Evolutionary conservation across 2,797 vertebrate genomes (phyloP).

Genomic region (Microtus californicus): DNA sequence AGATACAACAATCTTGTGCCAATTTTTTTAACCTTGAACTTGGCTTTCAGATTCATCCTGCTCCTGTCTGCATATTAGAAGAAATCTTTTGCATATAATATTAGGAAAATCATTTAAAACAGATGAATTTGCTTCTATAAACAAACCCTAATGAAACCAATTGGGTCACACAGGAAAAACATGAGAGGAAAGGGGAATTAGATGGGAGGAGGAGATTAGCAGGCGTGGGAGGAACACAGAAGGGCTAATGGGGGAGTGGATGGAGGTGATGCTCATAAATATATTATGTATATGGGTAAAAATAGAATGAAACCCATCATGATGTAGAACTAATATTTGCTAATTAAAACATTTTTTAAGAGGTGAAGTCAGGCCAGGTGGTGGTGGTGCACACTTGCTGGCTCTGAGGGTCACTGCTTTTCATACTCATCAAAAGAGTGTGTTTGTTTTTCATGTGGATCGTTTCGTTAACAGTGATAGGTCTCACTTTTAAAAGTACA

Average conservation of each 20-base stretch:
- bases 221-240: not conserved
- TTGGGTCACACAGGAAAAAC: not conserved
- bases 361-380: not conserved
- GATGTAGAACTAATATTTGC: not conserved
- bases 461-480: conserved; percentile 47
- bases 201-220: not conserved
- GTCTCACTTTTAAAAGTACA: conserved; percentile 59
- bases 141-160: not conserved
- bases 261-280: not conserved
- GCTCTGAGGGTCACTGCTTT: not conserved
- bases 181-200: not conserved
- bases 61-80: conserved; percentile 1
- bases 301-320: not conserved
- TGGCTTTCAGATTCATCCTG: conserved; percentile 59
- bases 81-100: conserved; percentile 8
- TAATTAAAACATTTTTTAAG: conserved; percentile 58
- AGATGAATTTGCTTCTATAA: not conserved
- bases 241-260: not conserved
- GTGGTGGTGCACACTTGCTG: not conserved
- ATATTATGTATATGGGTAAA: not conserved
- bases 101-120: conserved; percentile 65
- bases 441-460: not conserved
- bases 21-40: conserved; percentile 62
- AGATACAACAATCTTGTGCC: conserved; percentile 51
- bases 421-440: not conserved